Evolutionary conservation across 2,888 invertebrate species (phyloP), one percentile per base, ranked within the genome.

Genomic region (Synergus japonicus): DNA sequence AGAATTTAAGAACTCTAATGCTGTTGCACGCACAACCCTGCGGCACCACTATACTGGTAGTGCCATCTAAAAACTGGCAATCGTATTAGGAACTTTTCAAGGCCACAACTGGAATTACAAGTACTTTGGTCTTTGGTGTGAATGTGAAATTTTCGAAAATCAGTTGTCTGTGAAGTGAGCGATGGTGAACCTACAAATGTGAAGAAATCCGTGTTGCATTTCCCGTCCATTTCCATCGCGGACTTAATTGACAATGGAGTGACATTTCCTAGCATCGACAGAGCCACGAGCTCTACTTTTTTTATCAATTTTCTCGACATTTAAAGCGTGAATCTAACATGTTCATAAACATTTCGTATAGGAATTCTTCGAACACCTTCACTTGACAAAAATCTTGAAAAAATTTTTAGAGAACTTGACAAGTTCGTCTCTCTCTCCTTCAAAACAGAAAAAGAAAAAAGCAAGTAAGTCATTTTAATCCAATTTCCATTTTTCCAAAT

Each of bases 221-320:
- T 60, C 22, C 22, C 60, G 22, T 60, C 60, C 22, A 60, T 60
- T 60, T 60, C 60, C 12, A 22, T 12, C 60, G 10, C 60, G 10
- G 22, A 60, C 12, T 22, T 0, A 60, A 22, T 60, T 22, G 60
- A 60, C 60, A 60, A 60, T 60, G 60, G 10, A 60, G 60, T 60
- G 60, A 60, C 60, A 60, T 60, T 60, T 60, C 12, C 60, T 22
- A 60, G 60, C 60, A 60, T 60, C 22, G 22, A 22, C 60, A 12
- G 22, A 22, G 60, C 22, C 12, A 54, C 22, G 18, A 60, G 60
- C 22, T 60, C 60, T 22, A n/a, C 58, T 60, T 60, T 54, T 54
- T 60, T 12, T 18, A 60, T 22, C 22, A 60, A 60, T 60, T 60
- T 22, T 22, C 12, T 12, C 10, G 22, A 9, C 18, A 10, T 22